Evolutionary conservation across 2,113 vertebrate species (phyloP).

Genomic region (Rhea pennata): DNA sequence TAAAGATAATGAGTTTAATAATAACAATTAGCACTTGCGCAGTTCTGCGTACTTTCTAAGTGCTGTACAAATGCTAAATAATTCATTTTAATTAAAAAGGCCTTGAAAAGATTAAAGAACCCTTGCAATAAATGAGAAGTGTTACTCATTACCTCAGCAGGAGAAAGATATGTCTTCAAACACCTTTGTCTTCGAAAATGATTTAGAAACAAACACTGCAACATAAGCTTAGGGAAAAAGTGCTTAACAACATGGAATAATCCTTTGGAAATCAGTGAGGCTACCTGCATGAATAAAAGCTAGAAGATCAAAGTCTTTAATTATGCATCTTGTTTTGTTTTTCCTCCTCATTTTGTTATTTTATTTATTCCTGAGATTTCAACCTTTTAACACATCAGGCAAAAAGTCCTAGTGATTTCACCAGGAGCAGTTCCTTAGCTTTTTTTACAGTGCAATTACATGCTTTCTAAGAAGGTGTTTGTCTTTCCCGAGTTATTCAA

Average conservation of each 20-base stretch:
- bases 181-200: background rate
- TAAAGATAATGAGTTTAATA: slow-evolving; percentile 66
- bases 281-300: background rate
- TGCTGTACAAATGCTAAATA: slow-evolving; percentile 15
- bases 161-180: background rate
- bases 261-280: background rate
- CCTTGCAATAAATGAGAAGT: slow-evolving; percentile 1
- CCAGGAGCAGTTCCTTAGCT: background rate
- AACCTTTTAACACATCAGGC: background rate
- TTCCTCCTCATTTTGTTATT: background rate
- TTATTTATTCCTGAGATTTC: background rate
- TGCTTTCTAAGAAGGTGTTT: slow-evolving; percentile 4
- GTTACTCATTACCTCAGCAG: background rate
- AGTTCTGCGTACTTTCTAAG: background rate
- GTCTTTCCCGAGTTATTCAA: background rate
- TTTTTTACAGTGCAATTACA: background rate
- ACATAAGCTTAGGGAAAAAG: background rate
- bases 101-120: slow-evolving; percentile 39
- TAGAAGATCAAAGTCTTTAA: background rate
- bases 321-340: background rate
- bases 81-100: slow-evolving; percentile 55
- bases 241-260: background rate
- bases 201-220: background rate
- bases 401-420: background rate
- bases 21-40: slow-evolving; percentile 5